Percentiles rank a stretch among this genome's conserved stretches.
These are phyloP conservation scores for Drosophila falleni DNA, from an alignment of 2,888 invertebrate genomes.

Conservation along the genomic window DNA sequence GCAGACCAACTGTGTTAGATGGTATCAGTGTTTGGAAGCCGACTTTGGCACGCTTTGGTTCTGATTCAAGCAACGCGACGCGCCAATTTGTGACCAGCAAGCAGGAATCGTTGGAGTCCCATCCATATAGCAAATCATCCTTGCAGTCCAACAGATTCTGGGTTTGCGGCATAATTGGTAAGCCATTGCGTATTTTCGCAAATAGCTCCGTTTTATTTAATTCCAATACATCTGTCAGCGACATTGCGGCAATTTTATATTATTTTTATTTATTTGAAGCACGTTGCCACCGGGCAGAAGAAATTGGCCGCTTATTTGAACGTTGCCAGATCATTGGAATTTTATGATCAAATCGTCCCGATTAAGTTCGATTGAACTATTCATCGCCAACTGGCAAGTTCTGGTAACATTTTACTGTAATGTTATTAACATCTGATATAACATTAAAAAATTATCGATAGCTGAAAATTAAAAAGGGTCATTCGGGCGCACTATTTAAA, in stretches of 20 bases:
- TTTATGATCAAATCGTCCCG: no score
- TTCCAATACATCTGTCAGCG: constrained; percentile 87
- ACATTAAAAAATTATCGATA: neutral
- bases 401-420: constrained; percentile 2
- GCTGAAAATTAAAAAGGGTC: no score
- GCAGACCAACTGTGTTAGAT: constrained; percentile 88
- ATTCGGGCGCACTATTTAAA: neutral
- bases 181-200: constrained; percentile 86
- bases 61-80: constrained; percentile 81
- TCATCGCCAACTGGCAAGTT: neutral
- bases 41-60: constrained; percentile 31
- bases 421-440: constrained; percentile 9
- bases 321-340: no score
- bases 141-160: constrained; percentile 87
- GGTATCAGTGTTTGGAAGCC: constrained; percentile 88
- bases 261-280: no score
- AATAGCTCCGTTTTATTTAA: constrained; percentile 87
- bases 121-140: constrained; percentile 88
- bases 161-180: constrained; percentile 86
- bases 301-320: no score
- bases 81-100: constrained; percentile 87
- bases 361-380: constrained; percentile 3
- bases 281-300: no score
- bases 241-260: constrained; percentile 51
- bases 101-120: constrained; percentile 87